A percentile compares a stretch with the other conserved stretches of the same genome.
phyloP scores from a whole-genome alignment of 1,140 invertebrate genomes.

The Scaptomyza graminum region DNA sequence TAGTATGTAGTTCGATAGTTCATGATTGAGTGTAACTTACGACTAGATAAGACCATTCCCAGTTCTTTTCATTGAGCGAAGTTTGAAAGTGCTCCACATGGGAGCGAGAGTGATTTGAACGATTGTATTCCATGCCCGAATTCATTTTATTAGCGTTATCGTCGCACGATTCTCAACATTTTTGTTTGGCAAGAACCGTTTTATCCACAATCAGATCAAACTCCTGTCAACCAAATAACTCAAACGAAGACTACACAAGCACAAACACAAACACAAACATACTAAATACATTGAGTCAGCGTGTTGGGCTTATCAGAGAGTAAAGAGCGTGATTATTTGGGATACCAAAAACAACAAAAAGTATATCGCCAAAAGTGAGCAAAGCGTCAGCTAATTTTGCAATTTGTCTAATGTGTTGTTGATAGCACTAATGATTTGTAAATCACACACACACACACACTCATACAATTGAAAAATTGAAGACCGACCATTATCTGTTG shows the following conservation, averaged over 20 bases:
- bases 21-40: constrained; percentile 74
- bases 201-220: constrained; percentile 1
- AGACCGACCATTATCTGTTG: constrained; percentile 15
- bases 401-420: constrained; percentile 77
- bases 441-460: constrained; percentile 54
- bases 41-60: constrained; percentile 87
- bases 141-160: constrained; percentile 48
- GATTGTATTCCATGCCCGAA: constrained; percentile 62
- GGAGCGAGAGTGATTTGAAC: constrained; percentile 49
- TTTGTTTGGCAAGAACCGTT: constrained; percentile 28
- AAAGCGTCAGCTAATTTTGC: constrained; percentile 70
- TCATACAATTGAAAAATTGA: constrained; percentile 26
- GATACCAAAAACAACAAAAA: constrained; percentile 8
- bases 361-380: constrained; percentile 38
- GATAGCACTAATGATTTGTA: constrained; percentile 77
- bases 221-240: not conserved
- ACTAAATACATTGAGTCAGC: constrained; percentile 35
- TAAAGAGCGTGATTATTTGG: constrained; percentile 16
- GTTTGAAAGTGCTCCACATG: constrained; percentile 51
- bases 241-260: not conserved
- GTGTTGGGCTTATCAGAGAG: constrained; percentile 25
- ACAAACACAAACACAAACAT: not conserved
- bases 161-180: constrained; percentile 47
- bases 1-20: not conserved
- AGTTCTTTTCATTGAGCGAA: constrained; percentile 83